Evolutionary conservation across 2,797 vertebrate genomes (phyloP).

Genomic region (Rhinophrynus dorsalis): DNA sequence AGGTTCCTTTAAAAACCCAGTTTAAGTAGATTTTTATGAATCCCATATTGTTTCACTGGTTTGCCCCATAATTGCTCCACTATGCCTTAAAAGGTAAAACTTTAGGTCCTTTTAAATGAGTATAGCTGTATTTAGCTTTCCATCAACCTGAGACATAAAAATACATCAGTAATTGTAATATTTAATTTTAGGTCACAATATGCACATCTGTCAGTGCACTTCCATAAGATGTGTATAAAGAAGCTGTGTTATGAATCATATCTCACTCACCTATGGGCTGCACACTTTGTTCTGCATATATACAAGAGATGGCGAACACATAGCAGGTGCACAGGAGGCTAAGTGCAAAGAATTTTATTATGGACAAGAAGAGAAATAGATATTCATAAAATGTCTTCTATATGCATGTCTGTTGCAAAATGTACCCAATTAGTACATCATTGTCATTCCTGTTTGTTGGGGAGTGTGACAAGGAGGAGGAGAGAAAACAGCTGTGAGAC

Average conservation of each 20-base stretch:
- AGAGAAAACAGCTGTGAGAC: neutral
- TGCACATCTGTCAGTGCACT: neutral
- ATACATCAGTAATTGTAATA: neutral
- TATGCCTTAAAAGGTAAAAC: too few relatives aligned
- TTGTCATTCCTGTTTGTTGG: slow-evolving; percentile 8
- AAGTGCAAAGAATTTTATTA: neutral
- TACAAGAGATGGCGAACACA: neutral
- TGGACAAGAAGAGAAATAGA: neutral
- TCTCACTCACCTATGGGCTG: neutral
- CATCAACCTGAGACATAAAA: neutral
- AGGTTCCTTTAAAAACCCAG: too few relatives aligned
- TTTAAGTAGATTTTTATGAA: too few relatives aligned
- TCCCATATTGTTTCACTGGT: too few relatives aligned
- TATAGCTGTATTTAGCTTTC: too few relatives aligned
- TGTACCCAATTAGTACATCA: slow-evolving; percentile 5
- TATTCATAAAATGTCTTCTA: neutral
- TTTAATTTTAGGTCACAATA: neutral
- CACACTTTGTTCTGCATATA: neutral
- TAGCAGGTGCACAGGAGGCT: neutral
- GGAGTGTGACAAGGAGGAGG: neutral
- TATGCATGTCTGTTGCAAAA: slow-evolving; percentile 2
- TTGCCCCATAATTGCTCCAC: too few relatives aligned
- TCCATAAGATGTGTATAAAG: neutral
- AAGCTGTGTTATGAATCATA: neutral
- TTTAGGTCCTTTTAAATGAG: too few relatives aligned